Percentiles rank a stretch among this genome's conserved stretches.
Evolutionary conservation across 2,888 invertebrate species (phyloP).

Genomic region (Chymomyza procnemis): DNA sequence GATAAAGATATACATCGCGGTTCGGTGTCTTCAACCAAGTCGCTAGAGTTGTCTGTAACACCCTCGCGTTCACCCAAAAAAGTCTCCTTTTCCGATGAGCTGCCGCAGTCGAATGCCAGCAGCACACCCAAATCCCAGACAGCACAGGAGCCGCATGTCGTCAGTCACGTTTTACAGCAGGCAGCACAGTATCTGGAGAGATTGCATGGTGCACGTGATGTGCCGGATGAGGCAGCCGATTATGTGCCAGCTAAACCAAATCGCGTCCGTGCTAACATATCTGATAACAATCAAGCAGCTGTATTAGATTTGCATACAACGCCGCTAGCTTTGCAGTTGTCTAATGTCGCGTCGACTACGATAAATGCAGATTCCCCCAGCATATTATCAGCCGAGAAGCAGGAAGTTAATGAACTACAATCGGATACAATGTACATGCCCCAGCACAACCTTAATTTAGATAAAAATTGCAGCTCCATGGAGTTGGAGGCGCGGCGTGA

Average conservation of each 20-base stretch:
- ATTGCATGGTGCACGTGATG: constrained; percentile 66
- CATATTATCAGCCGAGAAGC: constrained; percentile 53
- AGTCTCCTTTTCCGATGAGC: constrained; percentile 78
- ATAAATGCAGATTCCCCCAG: constrained; percentile 41
- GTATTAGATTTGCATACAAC: constrained; percentile 42
- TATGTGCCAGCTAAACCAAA: not conserved
- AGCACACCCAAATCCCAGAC: not conserved
- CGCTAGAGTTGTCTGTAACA: constrained; percentile 74
- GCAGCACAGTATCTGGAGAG: constrained; percentile 76
- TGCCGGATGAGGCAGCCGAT: constrained; percentile 19
- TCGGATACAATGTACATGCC: constrained; percentile 71
- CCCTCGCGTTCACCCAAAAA: constrained; percentile 77
- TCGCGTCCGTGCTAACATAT: not conserved
- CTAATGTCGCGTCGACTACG: constrained; percentile 12
- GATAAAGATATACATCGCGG: constrained; percentile 68
- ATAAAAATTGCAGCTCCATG: constrained; percentile 78
- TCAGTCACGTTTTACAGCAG: constrained; percentile 73
- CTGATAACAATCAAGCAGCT: constrained; percentile 29
- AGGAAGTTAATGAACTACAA: constrained; percentile 71
- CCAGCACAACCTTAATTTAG: constrained; percentile 77
- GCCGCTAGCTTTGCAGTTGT: constrained; percentile 11
- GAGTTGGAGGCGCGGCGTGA: constrained; percentile 78
- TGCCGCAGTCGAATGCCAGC: constrained; percentile 49
- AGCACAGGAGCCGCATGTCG: constrained; percentile 37
- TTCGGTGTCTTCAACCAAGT: constrained; percentile 75